Evolutionary conservation across 2,113 vertebrate species (phyloP).

Genomic region (Blennius ocellaris): DNA sequence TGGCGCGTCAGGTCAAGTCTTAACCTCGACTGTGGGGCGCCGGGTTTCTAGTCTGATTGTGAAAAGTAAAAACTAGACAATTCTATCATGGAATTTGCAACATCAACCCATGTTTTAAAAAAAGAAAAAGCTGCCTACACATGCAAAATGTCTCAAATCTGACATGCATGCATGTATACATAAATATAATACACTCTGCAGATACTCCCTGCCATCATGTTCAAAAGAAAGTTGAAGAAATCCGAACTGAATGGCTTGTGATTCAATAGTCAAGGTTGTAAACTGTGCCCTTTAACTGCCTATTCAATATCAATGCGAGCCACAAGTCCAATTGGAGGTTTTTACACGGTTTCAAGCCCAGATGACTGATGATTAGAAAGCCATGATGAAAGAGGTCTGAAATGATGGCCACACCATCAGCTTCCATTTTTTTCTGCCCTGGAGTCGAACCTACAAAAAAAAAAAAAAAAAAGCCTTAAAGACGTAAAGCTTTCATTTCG

Average conservation of each 20-base stretch:
- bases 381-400: constrained; percentile 57
- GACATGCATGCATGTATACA: background rate
- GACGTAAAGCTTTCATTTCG: constrained; percentile 66
- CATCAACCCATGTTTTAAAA: no score
- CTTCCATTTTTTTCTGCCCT: constrained; percentile 46
- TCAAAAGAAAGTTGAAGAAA: constrained; percentile 21
- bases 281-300: constrained; percentile 15
- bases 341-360: background rate
- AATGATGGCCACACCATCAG: constrained; percentile 53
- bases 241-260: constrained; percentile 7
- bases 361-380: constrained; percentile 43
- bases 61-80: no score
- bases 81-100: no score
- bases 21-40: no score
- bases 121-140: no score
- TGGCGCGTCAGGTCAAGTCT: no score
- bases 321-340: background rate
- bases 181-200: background rate
- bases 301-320: background rate
- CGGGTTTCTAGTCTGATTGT: no score
- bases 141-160: no score
- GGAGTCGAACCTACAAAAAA: constrained; percentile 29
- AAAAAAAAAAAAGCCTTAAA: constrained; percentile 31
- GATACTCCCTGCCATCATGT: background rate
- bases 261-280: constrained; percentile 6